A percentile compares a stretch with the other conserved stretches of the same genome.
phyloP scores from a whole-genome alignment of 1,140 invertebrate genomes.

The Archegozetes longisetosus region DNA sequence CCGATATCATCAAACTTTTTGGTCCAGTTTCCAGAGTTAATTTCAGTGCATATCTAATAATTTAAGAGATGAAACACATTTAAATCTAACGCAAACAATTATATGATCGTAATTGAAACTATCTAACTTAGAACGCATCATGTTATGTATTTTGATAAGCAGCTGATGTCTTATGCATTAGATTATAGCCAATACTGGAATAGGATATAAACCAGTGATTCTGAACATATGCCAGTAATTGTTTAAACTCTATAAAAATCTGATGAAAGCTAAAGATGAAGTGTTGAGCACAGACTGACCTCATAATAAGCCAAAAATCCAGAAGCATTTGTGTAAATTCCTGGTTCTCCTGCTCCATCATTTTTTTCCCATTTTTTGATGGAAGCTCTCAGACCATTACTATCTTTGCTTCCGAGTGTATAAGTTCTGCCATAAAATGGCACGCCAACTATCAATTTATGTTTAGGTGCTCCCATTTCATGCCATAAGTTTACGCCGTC shows the following conservation, averaged over 20 bases:
- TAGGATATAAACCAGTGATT: no score
- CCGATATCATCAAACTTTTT: constrained; percentile 65
- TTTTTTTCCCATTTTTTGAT: constrained; percentile 47
- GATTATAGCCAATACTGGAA: no score
- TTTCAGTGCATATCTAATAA: constrained; percentile 52
- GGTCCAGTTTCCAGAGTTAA: constrained; percentile 52
- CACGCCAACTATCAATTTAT: constrained; percentile 72
- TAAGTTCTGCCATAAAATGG: constrained; percentile 71
- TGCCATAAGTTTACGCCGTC: constrained; percentile 70
- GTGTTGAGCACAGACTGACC: constrained; percentile 15
- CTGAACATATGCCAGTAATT: no score
- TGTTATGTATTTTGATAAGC: no score
- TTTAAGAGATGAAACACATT: neutral
- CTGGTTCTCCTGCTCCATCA: constrained; percentile 54
- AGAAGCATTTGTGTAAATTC: constrained; percentile 34
- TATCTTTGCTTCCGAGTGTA: constrained; percentile 59
- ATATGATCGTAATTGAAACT: neutral
- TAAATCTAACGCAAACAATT: neutral
- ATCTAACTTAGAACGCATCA: no score
- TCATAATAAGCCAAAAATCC: constrained; percentile 31
- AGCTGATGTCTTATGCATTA: no score
- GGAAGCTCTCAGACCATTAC: constrained; percentile 55
- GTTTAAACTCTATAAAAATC: constrained; percentile 2
- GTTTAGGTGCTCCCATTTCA: constrained; percentile 62
- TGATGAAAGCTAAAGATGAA: no score